These are phyloP conservation scores for Laterallus jamaicensis DNA, from an alignment of 2,113 vertebrate genomes.

Conservation along the genomic window DNA sequence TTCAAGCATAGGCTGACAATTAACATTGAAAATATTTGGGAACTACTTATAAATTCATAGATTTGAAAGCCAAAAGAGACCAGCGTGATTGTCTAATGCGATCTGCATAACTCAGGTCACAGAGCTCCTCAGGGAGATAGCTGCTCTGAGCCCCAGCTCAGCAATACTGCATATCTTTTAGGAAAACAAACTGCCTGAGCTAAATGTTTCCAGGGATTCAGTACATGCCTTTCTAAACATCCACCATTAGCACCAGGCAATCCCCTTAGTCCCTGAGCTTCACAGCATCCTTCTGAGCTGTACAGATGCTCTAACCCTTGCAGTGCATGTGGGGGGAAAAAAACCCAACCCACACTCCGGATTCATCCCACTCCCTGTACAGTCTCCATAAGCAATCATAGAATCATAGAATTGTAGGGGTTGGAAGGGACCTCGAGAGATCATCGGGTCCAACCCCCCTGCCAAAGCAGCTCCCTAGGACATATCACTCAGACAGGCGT, in stretches of 20 bases:
- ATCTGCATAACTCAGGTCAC: constrained; percentile 43
- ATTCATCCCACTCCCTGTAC: background rate
- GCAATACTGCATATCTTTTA: background rate
- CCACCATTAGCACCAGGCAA: background rate
- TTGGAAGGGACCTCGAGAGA: too few species aligned
- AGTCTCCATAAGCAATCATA: background rate
- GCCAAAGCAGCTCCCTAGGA: too few species aligned
- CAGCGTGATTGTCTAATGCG: background rate
- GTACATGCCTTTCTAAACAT: constrained; percentile 1
- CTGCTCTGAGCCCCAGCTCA: constrained; percentile 11
- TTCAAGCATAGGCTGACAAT: background rate
- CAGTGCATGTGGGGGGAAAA: accelerated
- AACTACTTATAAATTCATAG: constrained; percentile 39
- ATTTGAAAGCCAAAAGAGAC: background rate
- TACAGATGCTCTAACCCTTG: background rate
- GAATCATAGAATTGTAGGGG: too few species aligned
- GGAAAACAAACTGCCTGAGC: constrained; percentile 12
- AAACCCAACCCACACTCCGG: accelerated
- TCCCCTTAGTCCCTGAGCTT: background rate
- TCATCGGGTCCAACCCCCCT: too few species aligned
- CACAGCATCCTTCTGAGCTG: background rate
- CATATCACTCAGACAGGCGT: too few species aligned
- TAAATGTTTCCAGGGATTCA: constrained; percentile 21
- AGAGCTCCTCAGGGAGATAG: background rate
- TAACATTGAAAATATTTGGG: constrained; percentile 1